Conservation (phyloP, 2,888 invertebrate species). For the Drosophila quasianomalipes region DNA sequence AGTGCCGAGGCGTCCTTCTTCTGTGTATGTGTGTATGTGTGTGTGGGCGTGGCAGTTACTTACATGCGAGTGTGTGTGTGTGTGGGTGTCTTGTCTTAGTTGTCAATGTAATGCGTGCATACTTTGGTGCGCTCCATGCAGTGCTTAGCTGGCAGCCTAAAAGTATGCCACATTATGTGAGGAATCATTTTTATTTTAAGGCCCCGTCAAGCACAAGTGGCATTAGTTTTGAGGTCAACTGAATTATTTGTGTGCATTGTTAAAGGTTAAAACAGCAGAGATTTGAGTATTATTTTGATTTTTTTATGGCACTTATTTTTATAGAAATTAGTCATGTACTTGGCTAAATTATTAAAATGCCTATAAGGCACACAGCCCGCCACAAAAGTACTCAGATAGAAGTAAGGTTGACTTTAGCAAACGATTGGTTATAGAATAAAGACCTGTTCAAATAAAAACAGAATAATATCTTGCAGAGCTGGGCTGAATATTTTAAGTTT, state of each 20-base stretch:
- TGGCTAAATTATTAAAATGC: background rate
- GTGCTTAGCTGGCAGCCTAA: conserved; percentile 24
- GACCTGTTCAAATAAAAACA: background rate
- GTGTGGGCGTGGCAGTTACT: conserved; percentile 26
- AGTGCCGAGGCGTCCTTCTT: conserved; percentile 7
- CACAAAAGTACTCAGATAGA: background rate
- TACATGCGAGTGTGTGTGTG: background rate
- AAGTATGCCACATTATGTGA: conserved; percentile 49
- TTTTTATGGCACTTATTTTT: background rate
- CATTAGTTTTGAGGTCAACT: conserved; percentile 19
- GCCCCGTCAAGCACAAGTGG: conserved; percentile 8
- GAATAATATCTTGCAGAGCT: background rate
- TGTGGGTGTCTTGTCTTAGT: conserved; percentile 10
- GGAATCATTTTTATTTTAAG: conserved; percentile 29
- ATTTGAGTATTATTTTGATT: conserved; percentile 7
- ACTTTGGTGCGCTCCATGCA: conserved; percentile 31
- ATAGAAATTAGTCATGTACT: background rate
- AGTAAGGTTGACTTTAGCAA: background rate
- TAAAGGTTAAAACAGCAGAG: conserved; percentile 20
- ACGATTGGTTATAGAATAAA: background rate
- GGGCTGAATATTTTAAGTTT: background rate
- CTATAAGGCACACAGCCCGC: background rate
- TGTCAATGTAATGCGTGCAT: conserved; percentile 43
- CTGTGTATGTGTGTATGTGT: conserved; percentile 5
- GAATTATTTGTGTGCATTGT: conserved; percentile 14